Evolutionary conservation across 2,888 invertebrate genomes (phyloP).

Genomic region (Meiosimyza decipiens): DNA sequence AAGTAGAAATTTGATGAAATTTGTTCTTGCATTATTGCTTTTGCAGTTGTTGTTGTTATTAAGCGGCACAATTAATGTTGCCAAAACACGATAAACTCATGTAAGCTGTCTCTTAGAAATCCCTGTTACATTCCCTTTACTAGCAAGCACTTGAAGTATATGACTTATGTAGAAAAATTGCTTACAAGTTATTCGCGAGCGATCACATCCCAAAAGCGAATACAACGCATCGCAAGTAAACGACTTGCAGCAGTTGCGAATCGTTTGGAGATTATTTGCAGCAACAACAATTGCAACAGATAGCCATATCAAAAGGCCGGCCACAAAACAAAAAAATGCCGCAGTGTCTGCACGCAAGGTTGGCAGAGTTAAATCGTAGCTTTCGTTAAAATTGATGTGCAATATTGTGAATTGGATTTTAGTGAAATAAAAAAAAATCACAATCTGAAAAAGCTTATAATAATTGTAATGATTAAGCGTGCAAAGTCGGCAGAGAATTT

Average conservation of each 20-base stretch:
- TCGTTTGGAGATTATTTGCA: background rate
- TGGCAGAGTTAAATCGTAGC: background rate
- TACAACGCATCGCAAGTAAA: background rate
- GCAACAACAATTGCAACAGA: background rate
- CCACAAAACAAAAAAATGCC: background rate
- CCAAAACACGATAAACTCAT: constrained; percentile 51
- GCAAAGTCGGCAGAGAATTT: background rate
- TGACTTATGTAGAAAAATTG: background rate
- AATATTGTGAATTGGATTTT: constrained; percentile 7
- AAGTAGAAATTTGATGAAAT: constrained; percentile 15
- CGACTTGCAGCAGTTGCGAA: background rate
- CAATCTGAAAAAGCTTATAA: background rate
- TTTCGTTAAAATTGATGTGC: background rate
- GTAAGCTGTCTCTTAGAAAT: constrained; percentile 45
- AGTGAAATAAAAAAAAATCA: background rate
- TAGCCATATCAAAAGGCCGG: background rate
- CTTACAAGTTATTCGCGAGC: background rate
- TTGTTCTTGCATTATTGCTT: constrained; percentile 13
- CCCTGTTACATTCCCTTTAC: too few species aligned
- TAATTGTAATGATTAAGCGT: constrained; percentile 33
- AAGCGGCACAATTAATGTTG: constrained; percentile 49
- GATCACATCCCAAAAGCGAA: constrained; percentile 2
- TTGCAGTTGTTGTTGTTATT: constrained; percentile 38
- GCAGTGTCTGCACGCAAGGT: constrained; percentile 26
- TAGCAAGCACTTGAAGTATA: too few species aligned